phyloP scores from a whole-genome alignment of 2,113 vertebrate species.

The Sebastes fasciatus region DNA sequence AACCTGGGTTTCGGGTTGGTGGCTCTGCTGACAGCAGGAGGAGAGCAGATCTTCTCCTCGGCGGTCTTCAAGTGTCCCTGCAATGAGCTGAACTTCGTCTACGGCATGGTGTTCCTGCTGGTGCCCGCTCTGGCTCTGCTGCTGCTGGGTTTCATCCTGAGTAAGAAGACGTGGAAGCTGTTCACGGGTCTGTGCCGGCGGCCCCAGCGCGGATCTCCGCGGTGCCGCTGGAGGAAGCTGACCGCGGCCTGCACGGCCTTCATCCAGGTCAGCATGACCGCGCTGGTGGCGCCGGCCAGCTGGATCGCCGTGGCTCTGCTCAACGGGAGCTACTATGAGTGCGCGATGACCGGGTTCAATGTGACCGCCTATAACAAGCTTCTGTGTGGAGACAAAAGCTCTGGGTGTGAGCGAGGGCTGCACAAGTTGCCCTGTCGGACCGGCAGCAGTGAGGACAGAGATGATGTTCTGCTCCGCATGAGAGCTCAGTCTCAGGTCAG shows the following conservation, averaged over 20 bases:
- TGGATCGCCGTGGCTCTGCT: constrained; percentile 87
- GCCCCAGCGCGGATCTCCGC: accelerated
- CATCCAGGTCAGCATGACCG: constrained; percentile 22
- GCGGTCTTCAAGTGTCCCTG: constrained; percentile 87
- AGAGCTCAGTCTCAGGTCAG: constrained; percentile 86
- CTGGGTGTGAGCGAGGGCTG: constrained; percentile 48
- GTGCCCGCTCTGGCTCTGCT: constrained; percentile 85
- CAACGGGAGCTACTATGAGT: constrained; percentile 80
- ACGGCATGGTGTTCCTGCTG: constrained; percentile 85
- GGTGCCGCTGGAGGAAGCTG: accelerated
- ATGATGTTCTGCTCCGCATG: constrained; percentile 49
- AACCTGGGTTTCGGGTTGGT: constrained; percentile 76
- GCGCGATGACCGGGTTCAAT: constrained; percentile 73
- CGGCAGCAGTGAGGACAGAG: accelerated
- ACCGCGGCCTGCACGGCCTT: accelerated
- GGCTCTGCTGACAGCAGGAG: constrained; percentile 81
- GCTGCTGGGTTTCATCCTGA: constrained; percentile 80
- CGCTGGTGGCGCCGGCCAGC: constrained; percentile 80
- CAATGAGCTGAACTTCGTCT: constrained; percentile 77
- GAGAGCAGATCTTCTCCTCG: constrained; percentile 82
- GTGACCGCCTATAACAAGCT: accelerated
- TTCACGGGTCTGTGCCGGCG: constrained; percentile 78
- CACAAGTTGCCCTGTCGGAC: constrained; percentile 75
- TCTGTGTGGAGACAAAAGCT: constrained; percentile 42
- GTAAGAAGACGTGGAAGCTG: constrained; percentile 73